Percentiles rank a stretch among this genome's conserved stretches.
These are phyloP conservation scores for Andrena praecox DNA, from an alignment of 2,888 invertebrate genomes.

Conservation along the genomic window DNA sequence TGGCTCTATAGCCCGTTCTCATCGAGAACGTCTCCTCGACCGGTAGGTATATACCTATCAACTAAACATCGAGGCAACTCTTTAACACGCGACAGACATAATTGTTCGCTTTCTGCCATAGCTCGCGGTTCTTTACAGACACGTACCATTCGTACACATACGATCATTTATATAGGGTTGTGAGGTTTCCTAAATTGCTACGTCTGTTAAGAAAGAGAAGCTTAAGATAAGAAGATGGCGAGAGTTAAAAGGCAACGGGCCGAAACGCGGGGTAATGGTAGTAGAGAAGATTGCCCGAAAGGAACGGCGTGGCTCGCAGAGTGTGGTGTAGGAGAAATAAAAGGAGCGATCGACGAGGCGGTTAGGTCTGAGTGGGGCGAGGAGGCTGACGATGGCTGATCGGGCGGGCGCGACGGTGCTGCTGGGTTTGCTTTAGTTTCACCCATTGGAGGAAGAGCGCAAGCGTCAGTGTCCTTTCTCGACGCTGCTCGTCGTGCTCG, in stretches of 20 bases:
- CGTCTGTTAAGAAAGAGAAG: no score
- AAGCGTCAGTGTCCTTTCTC: slow-evolving; percentile 69
- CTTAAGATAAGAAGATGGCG: background rate
- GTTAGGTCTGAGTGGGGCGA: background rate
- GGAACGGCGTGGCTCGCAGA: no score
- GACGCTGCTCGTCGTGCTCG: slow-evolving; percentile 53
- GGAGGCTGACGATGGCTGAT: background rate
- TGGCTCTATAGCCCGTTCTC: no score
- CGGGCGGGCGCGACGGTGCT: slow-evolving; percentile 50
- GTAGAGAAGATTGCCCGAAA: background rate
- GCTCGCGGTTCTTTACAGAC: no score
- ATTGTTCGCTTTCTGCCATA: no score
- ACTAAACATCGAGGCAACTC: no score
- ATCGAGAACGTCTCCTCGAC: no score
- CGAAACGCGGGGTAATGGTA: background rate
- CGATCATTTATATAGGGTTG: no score
- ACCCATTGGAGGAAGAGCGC: slow-evolving; percentile 57
- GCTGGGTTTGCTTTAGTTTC: slow-evolving; percentile 33
- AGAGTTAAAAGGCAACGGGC: background rate
- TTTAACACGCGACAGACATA: no score
- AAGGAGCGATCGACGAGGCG: background rate
- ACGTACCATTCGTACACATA: no score
- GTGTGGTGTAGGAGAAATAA: background rate
- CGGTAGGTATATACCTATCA: no score
- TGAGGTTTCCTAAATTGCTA: no score